Conservation (phyloP, 2,797 vertebrate genomes). For the Cephalopachus bancanus region DNA sequence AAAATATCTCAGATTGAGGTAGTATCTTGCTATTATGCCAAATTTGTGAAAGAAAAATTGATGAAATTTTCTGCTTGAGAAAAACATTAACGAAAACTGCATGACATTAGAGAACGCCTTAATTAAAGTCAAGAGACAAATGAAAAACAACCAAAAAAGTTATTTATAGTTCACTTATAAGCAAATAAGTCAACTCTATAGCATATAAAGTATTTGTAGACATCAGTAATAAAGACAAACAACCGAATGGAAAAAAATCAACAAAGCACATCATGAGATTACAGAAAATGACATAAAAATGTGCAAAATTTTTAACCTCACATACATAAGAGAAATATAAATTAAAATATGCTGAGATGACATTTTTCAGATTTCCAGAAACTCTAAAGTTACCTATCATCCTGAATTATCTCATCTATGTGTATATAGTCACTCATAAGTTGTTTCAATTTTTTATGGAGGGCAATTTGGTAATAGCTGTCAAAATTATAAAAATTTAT, state of each 20-base stretch:
- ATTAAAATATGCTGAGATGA: not conserved
- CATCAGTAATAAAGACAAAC: not conserved
- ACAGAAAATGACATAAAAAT: not conserved
- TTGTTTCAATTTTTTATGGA: not conserved
- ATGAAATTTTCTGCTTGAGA: not conserved
- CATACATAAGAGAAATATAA: not conserved
- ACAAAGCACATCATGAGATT: not conserved
- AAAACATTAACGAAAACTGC: not conserved
- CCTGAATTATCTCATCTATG: not conserved
- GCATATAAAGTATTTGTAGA: not conserved
- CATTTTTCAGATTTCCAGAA: constrained; percentile 24
- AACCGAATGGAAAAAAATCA: not conserved
- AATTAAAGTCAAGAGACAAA: not conserved
- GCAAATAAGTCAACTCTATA: not conserved
- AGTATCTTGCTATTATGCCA: not conserved
- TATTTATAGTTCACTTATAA: not conserved
- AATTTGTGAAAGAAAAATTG: not conserved
- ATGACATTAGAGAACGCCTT: not conserved
- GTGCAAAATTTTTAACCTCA: not conserved
- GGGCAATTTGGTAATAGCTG: not conserved
- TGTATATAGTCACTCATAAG: not conserved
- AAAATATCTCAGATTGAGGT: not conserved
- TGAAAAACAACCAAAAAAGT: not conserved
- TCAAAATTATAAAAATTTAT: not conserved
- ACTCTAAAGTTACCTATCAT: not conserved